phyloP scores from a whole-genome alignment of 2,888 invertebrate species.

The Cheilosia variabilis region DNA sequence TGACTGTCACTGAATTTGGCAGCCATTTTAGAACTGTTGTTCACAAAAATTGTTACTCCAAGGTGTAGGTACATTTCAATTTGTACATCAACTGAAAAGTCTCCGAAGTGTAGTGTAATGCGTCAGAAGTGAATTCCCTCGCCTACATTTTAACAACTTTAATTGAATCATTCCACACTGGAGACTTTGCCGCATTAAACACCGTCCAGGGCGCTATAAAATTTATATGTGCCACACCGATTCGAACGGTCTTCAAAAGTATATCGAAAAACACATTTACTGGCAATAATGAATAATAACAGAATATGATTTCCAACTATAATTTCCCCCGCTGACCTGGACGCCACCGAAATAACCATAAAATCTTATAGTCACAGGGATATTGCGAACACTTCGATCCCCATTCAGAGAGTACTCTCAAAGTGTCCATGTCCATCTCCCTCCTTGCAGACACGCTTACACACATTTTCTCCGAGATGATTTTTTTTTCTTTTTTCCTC shows the following conservation, averaged over 20 bases:
- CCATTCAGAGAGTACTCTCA: conserved; percentile 71
- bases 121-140: not conserved
- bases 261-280: conserved; percentile 75
- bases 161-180: conserved; percentile 33
- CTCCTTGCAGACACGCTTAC: conserved; percentile 9
- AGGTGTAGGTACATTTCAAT: not conserved
- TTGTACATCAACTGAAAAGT: not conserved
- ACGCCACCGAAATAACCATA: conserved; percentile 65
- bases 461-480: conserved; percentile 42
- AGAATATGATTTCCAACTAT: conserved; percentile 73
- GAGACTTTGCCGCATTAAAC: conserved; percentile 25
- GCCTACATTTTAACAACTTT: conserved; percentile 23
- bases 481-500: conserved; percentile 17
- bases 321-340: conserved; percentile 39
- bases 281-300: conserved; percentile 74
- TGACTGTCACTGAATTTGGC: too few relatives aligned
- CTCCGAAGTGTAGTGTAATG: not conserved
- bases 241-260: conserved; percentile 70
- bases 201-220: conserved; percentile 66
- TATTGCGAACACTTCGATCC: conserved; percentile 75
- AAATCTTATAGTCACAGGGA: conserved; percentile 74
- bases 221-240: conserved; percentile 35
- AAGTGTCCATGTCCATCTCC: conserved; percentile 34
- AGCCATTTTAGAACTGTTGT: not conserved
- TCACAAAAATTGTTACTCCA: too few relatives aligned